These are phyloP conservation scores for Heliornis fulica DNA, from an alignment of 2,113 vertebrate species.

Conservation along the genomic window DNA sequence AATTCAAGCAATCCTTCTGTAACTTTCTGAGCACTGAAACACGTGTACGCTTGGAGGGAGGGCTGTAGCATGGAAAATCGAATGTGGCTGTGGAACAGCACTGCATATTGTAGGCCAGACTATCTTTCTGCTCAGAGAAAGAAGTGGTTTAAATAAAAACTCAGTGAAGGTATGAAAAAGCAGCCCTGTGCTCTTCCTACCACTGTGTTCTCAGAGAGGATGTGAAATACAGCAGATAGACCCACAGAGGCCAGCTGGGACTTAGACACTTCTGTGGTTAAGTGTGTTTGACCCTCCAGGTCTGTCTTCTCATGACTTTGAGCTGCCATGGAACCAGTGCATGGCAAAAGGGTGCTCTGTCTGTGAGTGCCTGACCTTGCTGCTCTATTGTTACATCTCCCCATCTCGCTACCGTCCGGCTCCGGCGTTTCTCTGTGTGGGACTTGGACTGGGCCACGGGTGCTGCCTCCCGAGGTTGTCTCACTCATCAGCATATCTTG, in stretches of 20 bases:
- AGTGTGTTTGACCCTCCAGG: background rate
- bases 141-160: background rate
- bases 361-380: background rate
- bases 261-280: background rate
- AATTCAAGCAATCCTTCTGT: background rate
- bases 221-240: background rate
- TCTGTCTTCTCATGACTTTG: background rate
- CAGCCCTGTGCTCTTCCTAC: background rate
- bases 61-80: background rate
- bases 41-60: background rate
- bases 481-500: background rate
- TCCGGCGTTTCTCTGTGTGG: background rate
- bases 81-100: background rate
- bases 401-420: background rate
- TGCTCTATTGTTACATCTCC: background rate
- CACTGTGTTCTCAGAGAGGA: background rate
- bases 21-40: background rate
- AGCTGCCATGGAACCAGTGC: background rate
- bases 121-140: background rate
- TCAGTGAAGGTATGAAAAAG: background rate
- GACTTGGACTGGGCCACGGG: background rate
- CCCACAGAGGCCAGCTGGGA: too few relatives aligned
- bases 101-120: background rate
- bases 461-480: too few relatives aligned
- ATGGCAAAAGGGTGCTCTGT: accelerated